Percentiles rank a stretch among this genome's conserved stretches.
phyloP scores from a whole-genome alignment of 2,113 vertebrate genomes.

The human region GRCh38 chr5:34116001-34116500 shows the following conservation, averaged over 20 bases:
- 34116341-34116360: neutral
- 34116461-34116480: neutral
- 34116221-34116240: neutral
- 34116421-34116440: neutral
- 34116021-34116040: neutral
- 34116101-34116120: neutral
- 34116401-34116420: neutral
- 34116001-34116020: neutral
- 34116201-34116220: neutral
- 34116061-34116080: neutral
- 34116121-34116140: neutral
- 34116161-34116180: neutral
- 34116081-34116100: neutral
- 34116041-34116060: neutral
- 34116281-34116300: neutral
- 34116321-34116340: neutral
- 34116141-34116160: neutral
- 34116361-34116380: neutral
- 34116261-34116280: neutral
- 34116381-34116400: neutral
- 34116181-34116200: neutral
- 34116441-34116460: neutral
- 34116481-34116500: neutral
- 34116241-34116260: neutral
- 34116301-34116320: neutral